Evolutionary conservation across 2,797 vertebrate species (phyloP).

Genomic region (Poliocrania exsul): DNA sequence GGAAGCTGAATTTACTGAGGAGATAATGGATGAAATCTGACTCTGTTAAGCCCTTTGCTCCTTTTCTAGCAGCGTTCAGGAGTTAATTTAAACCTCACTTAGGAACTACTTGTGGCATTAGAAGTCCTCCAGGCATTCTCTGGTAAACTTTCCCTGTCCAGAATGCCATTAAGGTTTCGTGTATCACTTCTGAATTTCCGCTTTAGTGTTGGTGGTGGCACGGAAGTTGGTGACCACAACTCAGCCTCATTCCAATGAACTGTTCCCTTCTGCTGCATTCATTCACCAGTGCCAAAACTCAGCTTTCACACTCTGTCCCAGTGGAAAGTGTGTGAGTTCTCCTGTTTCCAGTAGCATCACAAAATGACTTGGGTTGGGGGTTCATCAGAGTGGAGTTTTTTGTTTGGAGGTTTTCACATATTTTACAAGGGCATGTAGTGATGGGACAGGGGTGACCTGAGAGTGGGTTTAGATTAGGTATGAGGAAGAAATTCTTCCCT

Average conservation of each 20-base stretch:
- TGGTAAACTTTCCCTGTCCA: conserved; percentile 2
- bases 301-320: background rate
- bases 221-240: background rate
- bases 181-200: conserved; percentile 18
- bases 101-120: conserved; percentile 22
- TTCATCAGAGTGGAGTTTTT: background rate
- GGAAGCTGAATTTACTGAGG: conserved; percentile 21
- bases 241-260: background rate
- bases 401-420: background rate
- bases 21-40: conserved; percentile 30
- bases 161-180: background rate
- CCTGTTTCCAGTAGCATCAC: background rate
- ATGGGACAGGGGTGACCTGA: background rate
- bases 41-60: background rate
- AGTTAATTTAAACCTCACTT: conserved; percentile 42
- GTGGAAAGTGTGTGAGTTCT: background rate
- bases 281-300: background rate
- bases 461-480: background rate
- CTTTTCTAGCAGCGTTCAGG: background rate
- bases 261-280: background rate
- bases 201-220: background rate
- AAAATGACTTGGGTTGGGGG: background rate
- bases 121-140: background rate
- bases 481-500: background rate
- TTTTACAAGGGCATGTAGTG: background rate